Base-by-base conservation (phyloP, 2,888 invertebrate genomes). In the Lasioglossum vierecki region DNA sequence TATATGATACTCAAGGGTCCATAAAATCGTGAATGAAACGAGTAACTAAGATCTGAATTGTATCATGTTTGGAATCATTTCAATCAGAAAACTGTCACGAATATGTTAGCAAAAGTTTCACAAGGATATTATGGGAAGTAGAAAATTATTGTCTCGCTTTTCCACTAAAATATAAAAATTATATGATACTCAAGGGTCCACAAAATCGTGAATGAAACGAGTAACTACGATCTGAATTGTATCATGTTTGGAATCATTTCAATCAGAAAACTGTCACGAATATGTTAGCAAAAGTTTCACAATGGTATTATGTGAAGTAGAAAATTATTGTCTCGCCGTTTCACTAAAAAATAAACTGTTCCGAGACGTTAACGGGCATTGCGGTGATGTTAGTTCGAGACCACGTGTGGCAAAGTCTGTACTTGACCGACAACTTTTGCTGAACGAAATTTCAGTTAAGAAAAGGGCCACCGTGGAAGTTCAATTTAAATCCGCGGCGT, bases 401-500 rank as follows among this genome's bases (percentile, higher is more conserved):
- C 6, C 26, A 63, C 30, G 30, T 2, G 68, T 11, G 11, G 4
- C 4, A 22, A 35, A 39, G 18, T 39, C 22, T 4, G 22, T 68
- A 22, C 18, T 39, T 39, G 68, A 39, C 35, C 68, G 39, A 11
- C 9, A 39, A 68, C 68, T 68, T 35, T 39, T 35, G 9, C 9
- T 4, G 11, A 68, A 68, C 39, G 39, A 68, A 39, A 68, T 68
- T 68, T 39, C 70, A n/a, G 57, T 30, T 39, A 39, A 22, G 39
- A 26, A 46, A 35, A n/a, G 15, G 66, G 5, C 18, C 35, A 26
- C 63, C 44, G 15, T 9, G 15, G 26, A 22, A 35, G 18, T 26
- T 30, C 72, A 73, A 83, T 83, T 80, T 83, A 83, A 83, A 85
- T 85, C 68, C 44, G 70, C 26, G 46, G 30, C 30, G 57, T 35